Conservation (phyloP, 53 echinoderm and acorn worm species). For the Pentamera pediparva region DNA sequence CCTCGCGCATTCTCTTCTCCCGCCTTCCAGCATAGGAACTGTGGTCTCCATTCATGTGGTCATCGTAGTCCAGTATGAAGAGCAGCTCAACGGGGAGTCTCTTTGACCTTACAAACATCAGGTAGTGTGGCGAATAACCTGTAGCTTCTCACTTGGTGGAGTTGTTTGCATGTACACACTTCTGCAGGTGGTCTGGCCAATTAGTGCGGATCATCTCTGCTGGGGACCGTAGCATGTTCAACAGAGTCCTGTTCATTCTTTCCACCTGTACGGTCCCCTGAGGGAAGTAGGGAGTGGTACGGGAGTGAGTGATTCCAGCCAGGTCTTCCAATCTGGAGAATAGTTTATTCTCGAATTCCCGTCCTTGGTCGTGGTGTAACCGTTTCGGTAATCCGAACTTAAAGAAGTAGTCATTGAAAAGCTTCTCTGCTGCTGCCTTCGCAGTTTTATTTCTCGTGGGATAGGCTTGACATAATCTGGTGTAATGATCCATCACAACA, state of each 20-base stretch:
- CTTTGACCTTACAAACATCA: not conserved
- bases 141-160: conserved; percentile 3
- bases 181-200: conserved; percentile 45
- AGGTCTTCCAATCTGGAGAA: conserved; percentile 27
- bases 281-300: not conserved
- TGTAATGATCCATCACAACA: conserved; percentile 40
- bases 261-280: conserved; percentile 40
- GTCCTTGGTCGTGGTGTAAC: conserved; percentile 56
- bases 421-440: conserved; percentile 16
- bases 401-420: conserved; percentile 48
- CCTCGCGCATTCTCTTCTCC: not conserved
- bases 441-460: conserved; percentile 42
- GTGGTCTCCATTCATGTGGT: not conserved
- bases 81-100: not conserved
- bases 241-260: conserved; percentile 40
- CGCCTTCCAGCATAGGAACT: not conserved
- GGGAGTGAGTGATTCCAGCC: conserved; percentile 8
- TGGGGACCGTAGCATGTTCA: conserved; percentile 35
- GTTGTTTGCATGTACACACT: conserved; percentile 56
- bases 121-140: not conserved
- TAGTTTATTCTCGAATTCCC: conserved; percentile 51
- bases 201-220: not conserved
- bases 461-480: conserved; percentile 53
- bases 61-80: not conserved
- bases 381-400: conserved; percentile 31